phyloP scores from a whole-genome alignment of 2,888 invertebrate species.

The Scaptomyza flava region DNA sequence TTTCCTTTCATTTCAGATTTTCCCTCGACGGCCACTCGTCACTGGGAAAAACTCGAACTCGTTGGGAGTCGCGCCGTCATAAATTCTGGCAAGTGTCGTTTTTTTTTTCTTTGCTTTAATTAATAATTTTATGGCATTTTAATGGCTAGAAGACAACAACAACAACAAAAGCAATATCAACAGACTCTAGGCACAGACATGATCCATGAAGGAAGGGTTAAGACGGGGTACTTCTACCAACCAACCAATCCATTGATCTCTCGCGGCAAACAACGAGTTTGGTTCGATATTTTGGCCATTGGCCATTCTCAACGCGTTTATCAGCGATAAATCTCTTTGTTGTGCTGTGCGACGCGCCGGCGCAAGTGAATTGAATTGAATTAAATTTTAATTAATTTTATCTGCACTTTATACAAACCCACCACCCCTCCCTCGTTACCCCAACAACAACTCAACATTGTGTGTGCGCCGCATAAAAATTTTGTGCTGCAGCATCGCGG shows the following conservation, averaged over 20 bases:
- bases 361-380: slow-evolving; percentile 78
- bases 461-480: slow-evolving; percentile 46
- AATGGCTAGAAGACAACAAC: slow-evolving; percentile 59
- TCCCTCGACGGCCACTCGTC: slow-evolving; percentile 43
- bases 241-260: slow-evolving; percentile 66
- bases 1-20: slow-evolving; percentile 36
- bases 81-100: slow-evolving; percentile 75
- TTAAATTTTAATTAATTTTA: slow-evolving; percentile 80
- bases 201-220: slow-evolving; percentile 45
- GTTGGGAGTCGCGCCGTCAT: slow-evolving; percentile 34
- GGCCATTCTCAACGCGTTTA: slow-evolving; percentile 78
- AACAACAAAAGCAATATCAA: slow-evolving; percentile 47
- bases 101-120: slow-evolving; percentile 72
- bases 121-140: slow-evolving; percentile 81
- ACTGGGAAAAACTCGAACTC: slow-evolving; percentile 19
- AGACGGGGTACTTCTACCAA: background rate
- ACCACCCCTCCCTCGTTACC: background rate
- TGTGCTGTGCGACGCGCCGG: slow-evolving; percentile 64
- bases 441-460: slow-evolving; percentile 15
- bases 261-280: slow-evolving; percentile 36
- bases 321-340: slow-evolving; percentile 80
- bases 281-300: slow-evolving; percentile 42
- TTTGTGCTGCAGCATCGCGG: slow-evolving; percentile 30
- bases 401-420: slow-evolving; percentile 64
- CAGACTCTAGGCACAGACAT: slow-evolving; percentile 9